A percentile compares a stretch with the other conserved stretches of the same genome.
Conservation (phyloP, 2,888 invertebrate species). For the Mythimna impura region DNA sequence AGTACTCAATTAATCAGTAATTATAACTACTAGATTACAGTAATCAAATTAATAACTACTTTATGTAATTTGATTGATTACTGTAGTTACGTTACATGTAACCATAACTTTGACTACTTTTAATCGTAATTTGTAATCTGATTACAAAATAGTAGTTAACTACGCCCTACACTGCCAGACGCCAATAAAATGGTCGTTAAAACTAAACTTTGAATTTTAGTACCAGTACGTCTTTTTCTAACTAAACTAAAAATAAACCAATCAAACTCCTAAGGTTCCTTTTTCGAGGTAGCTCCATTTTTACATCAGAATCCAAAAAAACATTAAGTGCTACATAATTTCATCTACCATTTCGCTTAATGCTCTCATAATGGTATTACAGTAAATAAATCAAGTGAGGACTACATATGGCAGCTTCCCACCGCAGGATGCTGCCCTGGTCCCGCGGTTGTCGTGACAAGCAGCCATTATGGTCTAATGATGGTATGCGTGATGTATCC, state of each 20-base stretch:
- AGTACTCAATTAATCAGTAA: too few species aligned
- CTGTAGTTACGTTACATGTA: too few species aligned
- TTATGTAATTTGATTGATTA: too few species aligned
- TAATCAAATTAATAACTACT: too few species aligned
- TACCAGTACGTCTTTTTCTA: too few species aligned
- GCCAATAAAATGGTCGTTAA: neutral
- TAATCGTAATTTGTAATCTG: too few species aligned
- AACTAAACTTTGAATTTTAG: neutral
- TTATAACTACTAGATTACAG: too few species aligned
- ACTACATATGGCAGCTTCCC: slow-evolving; percentile 59
- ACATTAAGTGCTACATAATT: slow-evolving; percentile 39
- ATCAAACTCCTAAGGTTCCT: neutral
- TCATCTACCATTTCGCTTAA: slow-evolving; percentile 39
- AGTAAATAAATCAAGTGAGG: slow-evolving; percentile 54
- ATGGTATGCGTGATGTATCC: slow-evolving; percentile 50
- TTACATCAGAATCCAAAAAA: neutral
- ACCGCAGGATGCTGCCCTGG: slow-evolving; percentile 36
- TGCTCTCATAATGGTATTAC: slow-evolving; percentile 40
- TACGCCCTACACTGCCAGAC: too few species aligned
- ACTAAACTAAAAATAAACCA: neutral
- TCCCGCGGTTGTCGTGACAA: slow-evolving; percentile 61
- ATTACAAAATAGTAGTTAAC: too few species aligned
- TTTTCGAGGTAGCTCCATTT: neutral
- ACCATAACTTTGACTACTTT: too few species aligned
- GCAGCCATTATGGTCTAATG: slow-evolving; percentile 62